Evolutionary conservation across 2,113 vertebrate genomes (phyloP).

Genomic region (Cervus canadensis): DNA sequence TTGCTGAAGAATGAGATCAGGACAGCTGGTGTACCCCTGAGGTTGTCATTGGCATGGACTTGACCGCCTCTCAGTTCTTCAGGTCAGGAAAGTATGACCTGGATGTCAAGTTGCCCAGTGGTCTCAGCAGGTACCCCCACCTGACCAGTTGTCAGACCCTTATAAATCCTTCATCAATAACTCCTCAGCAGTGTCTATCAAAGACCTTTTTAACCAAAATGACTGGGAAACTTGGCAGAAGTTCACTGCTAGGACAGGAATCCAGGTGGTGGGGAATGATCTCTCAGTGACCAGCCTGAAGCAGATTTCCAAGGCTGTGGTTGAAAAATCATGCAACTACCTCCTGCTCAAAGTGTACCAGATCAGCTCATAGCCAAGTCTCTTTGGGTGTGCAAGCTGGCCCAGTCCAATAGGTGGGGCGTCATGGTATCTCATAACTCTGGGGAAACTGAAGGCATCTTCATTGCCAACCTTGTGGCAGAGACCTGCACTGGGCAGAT

Average conservation of each 20-base stretch:
- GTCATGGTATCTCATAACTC: not conserved
- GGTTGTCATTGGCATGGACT: constrained; percentile 94
- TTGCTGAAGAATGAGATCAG: constrained; percentile 89
- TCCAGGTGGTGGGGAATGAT: not conserved
- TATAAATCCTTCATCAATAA: constrained; percentile 91
- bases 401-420: too few relatives aligned
- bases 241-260: not conserved
- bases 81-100: constrained; percentile 91
- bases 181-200: constrained; percentile 78
- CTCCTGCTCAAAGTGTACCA: not conserved
- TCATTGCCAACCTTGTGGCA: not conserved
- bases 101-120: constrained; percentile 95
- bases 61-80: constrained; percentile 94
- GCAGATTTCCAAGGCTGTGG: not conserved
- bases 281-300: not conserved
- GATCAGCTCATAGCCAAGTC: not conserved
- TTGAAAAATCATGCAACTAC: not conserved
- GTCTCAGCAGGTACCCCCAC: constrained; percentile 89
- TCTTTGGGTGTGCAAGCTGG: not conserved
- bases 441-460: not conserved
- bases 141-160: constrained; percentile 89
- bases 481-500: not conserved
- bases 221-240: not conserved
- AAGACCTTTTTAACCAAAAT: not conserved
- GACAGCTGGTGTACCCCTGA: constrained; percentile 92